These are phyloP conservation scores for Eilema depressum DNA, from an alignment of 2,888 invertebrate genomes.

Conservation along the genomic window DNA sequence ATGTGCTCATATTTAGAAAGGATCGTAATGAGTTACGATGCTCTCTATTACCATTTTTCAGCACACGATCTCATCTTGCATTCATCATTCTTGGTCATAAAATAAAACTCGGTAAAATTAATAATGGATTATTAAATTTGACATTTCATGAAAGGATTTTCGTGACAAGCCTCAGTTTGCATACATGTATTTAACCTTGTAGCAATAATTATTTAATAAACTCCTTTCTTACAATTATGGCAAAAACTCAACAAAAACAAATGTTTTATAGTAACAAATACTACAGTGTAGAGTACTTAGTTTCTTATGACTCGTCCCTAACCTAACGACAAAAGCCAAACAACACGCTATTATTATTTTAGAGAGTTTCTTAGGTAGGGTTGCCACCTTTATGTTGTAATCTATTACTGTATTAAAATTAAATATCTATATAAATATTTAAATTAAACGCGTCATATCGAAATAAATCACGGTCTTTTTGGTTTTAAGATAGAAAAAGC, in stretches of 20 bases:
- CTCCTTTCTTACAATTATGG: constrained; percentile 81
- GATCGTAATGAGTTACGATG: no score
- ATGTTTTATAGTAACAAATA: constrained; percentile 77
- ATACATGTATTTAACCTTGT: constrained; percentile 81
- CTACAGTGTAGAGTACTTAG: constrained; percentile 73
- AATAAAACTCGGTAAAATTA: constrained; percentile 53
- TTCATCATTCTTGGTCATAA: constrained; percentile 2
- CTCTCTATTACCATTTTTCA: no score
- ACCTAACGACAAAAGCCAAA: constrained; percentile 86
- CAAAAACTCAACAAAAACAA: constrained; percentile 86
- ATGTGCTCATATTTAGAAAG: no score
- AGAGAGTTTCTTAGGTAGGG: constrained; percentile 51
- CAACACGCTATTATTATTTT: constrained; percentile 71
- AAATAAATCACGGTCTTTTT: not conserved
- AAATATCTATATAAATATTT: not conserved
- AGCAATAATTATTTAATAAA: constrained; percentile 81
- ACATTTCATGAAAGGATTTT: constrained; percentile 85
- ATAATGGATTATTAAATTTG: constrained; percentile 86
- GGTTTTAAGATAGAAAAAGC: no score
- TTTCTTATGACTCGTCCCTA: constrained; percentile 76
- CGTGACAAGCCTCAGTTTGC: constrained; percentile 85
- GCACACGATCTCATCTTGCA: not conserved
- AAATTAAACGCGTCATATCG: not conserved
- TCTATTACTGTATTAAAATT: not conserved
- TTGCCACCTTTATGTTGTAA: not conserved